phyloP scores from a whole-genome alignment of 2,888 invertebrate genomes.

The Escarpia spicata region DNA sequence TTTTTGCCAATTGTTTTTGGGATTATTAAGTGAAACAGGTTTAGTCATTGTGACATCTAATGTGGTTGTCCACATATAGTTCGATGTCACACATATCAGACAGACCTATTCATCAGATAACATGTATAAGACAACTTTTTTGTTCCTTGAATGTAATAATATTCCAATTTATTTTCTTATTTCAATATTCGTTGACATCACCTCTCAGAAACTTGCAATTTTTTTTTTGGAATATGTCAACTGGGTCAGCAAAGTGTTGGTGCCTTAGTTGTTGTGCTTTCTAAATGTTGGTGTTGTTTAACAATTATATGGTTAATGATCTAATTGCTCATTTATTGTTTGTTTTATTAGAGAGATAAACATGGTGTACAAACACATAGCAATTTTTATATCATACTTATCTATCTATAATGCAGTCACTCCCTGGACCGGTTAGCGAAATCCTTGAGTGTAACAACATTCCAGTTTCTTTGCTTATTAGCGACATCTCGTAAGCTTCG shows the following conservation, averaged over 20 bases:
- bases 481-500: not conserved
- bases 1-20: not conserved
- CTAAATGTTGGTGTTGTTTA: not conserved
- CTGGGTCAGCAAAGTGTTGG: no score
- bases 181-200: no score
- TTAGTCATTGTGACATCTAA: not conserved
- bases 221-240: no score
- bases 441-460: no score
- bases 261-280: no score
- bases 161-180: no score
- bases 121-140: no score
- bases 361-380: not conserved
- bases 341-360: not conserved
- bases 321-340: not conserved
- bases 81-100: not conserved
- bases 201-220: no score
- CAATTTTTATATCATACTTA: not conserved
- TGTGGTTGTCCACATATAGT: not conserved
- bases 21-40: not conserved
- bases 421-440: not conserved
- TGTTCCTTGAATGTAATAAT: no score
- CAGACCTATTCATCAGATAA: not conserved
- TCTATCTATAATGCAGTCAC: not conserved
- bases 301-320: not conserved
- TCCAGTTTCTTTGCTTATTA: no score